These are phyloP conservation scores for Luperina testacea DNA, from an alignment of 2,888 invertebrate species.

Conservation along the genomic window DNA sequence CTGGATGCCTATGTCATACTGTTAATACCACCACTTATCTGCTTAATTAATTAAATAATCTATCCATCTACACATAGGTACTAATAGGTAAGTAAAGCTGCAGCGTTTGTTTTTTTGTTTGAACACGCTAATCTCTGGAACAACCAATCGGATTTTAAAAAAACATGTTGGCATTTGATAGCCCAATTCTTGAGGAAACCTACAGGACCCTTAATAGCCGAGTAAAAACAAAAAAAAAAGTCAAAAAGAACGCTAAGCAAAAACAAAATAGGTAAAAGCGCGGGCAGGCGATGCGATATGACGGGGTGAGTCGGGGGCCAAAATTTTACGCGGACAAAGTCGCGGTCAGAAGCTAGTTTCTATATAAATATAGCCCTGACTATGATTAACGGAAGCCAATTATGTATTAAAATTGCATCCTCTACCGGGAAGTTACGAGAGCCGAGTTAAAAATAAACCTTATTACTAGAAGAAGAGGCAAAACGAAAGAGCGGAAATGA, in stretches of 20 bases:
- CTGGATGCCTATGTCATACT: not conserved
- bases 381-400: constrained; percentile 16
- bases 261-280: not conserved
- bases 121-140: too few species aligned
- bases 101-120: too few species aligned
- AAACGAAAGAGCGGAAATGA: not conserved
- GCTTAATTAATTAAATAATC: not conserved
- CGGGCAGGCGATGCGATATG: too few species aligned
- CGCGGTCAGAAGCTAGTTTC: not conserved
- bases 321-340: not conserved
- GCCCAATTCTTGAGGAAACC: too few species aligned
- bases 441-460: constrained; percentile 1
- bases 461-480: not conserved
- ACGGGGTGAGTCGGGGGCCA: not conserved
- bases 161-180: too few species aligned
- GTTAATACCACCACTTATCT: constrained; percentile 1
- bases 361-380: not conserved
- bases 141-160: too few species aligned
- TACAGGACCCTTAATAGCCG: too few species aligned
- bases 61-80: not conserved
- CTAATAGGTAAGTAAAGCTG: too few species aligned
- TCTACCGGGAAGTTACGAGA: not conserved
- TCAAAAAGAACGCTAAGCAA: too few species aligned
- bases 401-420: not conserved
- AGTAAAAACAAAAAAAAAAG: too few species aligned